These are phyloP conservation scores for Uloborus plumipes DNA, from an alignment of 2,888 invertebrate species.

Conservation along the genomic window DNA sequence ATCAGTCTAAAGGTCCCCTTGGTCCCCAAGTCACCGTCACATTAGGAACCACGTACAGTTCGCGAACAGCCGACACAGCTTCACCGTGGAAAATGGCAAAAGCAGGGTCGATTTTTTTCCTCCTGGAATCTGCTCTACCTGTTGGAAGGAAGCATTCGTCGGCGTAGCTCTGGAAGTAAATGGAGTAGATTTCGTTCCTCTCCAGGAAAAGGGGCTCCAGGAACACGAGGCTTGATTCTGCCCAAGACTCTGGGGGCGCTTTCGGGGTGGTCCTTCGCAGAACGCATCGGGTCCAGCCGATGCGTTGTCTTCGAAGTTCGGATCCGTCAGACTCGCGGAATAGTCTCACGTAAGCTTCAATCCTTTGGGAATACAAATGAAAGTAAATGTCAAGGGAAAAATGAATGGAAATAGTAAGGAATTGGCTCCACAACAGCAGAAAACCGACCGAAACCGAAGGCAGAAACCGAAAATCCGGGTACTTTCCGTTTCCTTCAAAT, in stretches of 20 bases:
- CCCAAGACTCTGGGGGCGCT: conserved; percentile 1
- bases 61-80: conserved; percentile 19
- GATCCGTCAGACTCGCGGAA: conserved; percentile 29
- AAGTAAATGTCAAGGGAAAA: background rate
- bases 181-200: conserved; percentile 22
- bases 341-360: conserved; percentile 9
- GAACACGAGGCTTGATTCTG: conserved; percentile 18
- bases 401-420: too few relatives aligned
- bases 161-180: conserved; percentile 5
- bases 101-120: conserved; percentile 21
- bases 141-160: conserved; percentile 8
- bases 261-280: conserved; percentile 11
- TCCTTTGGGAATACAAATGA: background rate
- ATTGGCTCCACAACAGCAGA: too few relatives aligned
- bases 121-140: background rate
- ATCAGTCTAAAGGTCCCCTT: conserved; percentile 1
- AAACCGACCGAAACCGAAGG: too few relatives aligned
- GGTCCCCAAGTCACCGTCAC: conserved; percentile 31
- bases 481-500: too few relatives aligned
- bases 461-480: too few relatives aligned
- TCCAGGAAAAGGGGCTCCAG: conserved; percentile 32
- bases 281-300: conserved; percentile 18
- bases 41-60: conserved; percentile 30
- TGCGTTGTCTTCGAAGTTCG: conserved; percentile 20
- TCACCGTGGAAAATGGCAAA: conserved; percentile 36